A percentile compares a stretch with the other conserved stretches of the same genome.
Conservation (phyloP, 2,113 vertebrate genomes). For the Sorex araneus region DNA sequence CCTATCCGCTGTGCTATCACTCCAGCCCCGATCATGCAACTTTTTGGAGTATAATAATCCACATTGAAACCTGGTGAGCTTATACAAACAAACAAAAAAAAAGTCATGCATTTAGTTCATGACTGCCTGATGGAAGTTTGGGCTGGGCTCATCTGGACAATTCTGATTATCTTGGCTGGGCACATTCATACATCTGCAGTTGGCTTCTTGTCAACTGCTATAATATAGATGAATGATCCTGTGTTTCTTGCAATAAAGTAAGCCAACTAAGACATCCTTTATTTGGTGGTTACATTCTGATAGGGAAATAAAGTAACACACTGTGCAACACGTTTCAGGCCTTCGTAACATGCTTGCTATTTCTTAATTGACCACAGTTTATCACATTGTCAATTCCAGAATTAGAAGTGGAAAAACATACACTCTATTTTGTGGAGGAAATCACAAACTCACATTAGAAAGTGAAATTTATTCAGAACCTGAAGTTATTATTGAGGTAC, state of each 20-base stretch:
- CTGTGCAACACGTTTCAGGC: constrained; percentile 6
- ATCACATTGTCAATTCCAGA: constrained; percentile 9
- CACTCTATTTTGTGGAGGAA: not conserved
- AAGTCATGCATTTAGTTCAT: not conserved
- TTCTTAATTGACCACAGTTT: constrained; percentile 27
- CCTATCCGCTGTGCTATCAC: too few relatives aligned
- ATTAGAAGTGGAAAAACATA: constrained; percentile 4
- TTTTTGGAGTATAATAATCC: constrained; percentile 26
- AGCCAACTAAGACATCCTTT: not conserved
- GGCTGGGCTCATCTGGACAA: not conserved
- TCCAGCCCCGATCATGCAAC: not conserved
- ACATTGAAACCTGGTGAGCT: not conserved
- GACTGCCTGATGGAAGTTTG: constrained; percentile 26
- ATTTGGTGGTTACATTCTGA: not conserved
- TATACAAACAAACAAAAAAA: not conserved
- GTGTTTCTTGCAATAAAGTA: not conserved
- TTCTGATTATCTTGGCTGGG: constrained; percentile 15
- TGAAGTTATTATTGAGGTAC: not conserved
- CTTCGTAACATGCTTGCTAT: constrained; percentile 35
- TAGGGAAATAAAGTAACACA: too few relatives aligned
- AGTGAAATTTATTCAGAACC: not conserved
- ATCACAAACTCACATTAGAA: not conserved
- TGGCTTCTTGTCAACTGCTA: not conserved
- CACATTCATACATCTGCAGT: not conserved
- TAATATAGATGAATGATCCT: not conserved